Evolutionary conservation across 1,140 invertebrate genomes (phyloP).

Genomic region (Berghia stephanieae): DNA sequence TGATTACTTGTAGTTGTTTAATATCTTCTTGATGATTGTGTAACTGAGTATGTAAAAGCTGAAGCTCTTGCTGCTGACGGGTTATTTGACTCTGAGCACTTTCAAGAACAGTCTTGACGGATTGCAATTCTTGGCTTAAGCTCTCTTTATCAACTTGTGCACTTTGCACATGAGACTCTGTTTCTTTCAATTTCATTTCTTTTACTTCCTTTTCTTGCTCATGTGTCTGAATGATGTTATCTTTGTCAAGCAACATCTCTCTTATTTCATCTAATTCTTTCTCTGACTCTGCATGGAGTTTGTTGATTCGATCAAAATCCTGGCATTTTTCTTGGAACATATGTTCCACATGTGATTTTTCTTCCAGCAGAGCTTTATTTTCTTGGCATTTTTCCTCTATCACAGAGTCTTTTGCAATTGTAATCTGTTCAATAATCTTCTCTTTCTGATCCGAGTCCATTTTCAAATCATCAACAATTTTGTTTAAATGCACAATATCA

Average conservation of each 20-base stretch:
- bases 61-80: constrained; percentile 41
- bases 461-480: too few relatives aligned
- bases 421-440: constrained; percentile 16
- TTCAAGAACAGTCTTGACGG: too few relatives aligned
- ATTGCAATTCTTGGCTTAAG: too few relatives aligned
- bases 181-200: not conserved
- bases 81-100: too few relatives aligned
- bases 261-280: not conserved
- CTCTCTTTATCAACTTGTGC: too few relatives aligned
- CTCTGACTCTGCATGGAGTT: not conserved
- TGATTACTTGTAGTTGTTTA: constrained; percentile 22
- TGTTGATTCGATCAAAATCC: too few relatives aligned
- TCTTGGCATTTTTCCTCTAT: constrained; percentile 20
- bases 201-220: constrained; percentile 10
- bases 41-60: constrained; percentile 30
- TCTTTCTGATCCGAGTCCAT: constrained; percentile 25
- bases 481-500: too few relatives aligned
- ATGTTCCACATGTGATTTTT: constrained; percentile 24
- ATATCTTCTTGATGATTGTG: constrained; percentile 37
- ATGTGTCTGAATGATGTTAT: not conserved
- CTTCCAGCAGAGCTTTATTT: constrained; percentile 33
- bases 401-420: constrained; percentile 28
- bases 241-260: not conserved
- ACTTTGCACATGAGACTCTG: too few relatives aligned
- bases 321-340: constrained; percentile 24